Evolutionary conservation across 2,113 vertebrate genomes (phyloP).

Genomic region (Tauraco erythrolophus): DNA sequence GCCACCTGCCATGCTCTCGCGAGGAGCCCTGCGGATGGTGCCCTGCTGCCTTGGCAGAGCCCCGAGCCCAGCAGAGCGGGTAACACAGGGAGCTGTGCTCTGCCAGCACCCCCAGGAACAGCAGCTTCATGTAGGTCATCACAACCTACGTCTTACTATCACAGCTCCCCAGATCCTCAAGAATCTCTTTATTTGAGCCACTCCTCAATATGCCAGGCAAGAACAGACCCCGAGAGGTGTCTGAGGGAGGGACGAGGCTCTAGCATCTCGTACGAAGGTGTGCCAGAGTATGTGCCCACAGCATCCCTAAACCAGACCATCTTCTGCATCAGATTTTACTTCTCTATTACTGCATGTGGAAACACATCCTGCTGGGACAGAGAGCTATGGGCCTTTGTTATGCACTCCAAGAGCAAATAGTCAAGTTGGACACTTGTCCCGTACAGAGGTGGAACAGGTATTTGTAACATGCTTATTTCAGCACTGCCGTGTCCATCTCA

Average conservation of each 20-base stretch:
- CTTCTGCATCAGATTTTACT: neutral
- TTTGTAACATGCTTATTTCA: neutral
- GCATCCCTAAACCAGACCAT: neutral
- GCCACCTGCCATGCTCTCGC: constrained; percentile 2
- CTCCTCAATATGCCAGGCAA: neutral
- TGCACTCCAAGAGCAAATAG: neutral
- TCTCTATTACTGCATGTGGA: neutral
- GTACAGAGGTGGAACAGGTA: neutral
- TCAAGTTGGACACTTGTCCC: neutral
- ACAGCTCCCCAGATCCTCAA: neutral
- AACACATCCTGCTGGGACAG: neutral
- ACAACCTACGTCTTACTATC: neutral
- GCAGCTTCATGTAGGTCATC: neutral
- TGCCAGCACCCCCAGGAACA: neutral
- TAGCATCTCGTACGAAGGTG: neutral
- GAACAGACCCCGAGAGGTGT: neutral
- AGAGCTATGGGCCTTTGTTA: neutral
- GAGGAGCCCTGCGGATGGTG: neutral
- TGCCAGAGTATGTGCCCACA: neutral
- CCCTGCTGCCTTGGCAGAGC: neutral
- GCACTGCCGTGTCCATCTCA: neutral
- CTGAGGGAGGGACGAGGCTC: neutral
- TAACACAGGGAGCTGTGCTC: accelerated
- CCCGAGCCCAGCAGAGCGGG: neutral
- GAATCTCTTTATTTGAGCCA: neutral